These are phyloP conservation scores for Collichthys lucidus DNA, from an alignment of 2,113 vertebrate genomes.

Conservation along the genomic window DNA sequence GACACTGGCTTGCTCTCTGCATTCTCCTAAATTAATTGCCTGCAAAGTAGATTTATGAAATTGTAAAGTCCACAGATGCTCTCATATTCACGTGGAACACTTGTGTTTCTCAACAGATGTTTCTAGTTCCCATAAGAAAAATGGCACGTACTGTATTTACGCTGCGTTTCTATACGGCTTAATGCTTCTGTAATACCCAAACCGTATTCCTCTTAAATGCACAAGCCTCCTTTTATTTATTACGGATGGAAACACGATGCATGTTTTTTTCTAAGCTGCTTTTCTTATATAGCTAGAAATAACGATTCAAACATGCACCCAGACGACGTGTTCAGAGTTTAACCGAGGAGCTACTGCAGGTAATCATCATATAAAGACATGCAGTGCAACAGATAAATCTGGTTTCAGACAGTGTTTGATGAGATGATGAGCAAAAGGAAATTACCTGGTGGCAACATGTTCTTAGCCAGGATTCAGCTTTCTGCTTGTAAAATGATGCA, in stretches of 20 bases:
- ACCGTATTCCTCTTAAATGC: slow-evolving; percentile 31
- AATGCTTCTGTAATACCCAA: slow-evolving; percentile 31
- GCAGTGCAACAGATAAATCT: background rate
- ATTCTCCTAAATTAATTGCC: slow-evolving; percentile 70
- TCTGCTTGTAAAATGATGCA: background rate
- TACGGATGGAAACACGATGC: background rate
- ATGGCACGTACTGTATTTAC: slow-evolving; percentile 14
- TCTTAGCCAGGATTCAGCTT: background rate
- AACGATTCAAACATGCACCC: slow-evolving; percentile 5
- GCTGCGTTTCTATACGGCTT: slow-evolving; percentile 25
- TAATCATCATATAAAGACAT: background rate
- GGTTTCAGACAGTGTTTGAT: background rate
- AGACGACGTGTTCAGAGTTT: slow-evolving; percentile 2
- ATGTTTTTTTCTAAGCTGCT: background rate
- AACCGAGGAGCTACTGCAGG: background rate
- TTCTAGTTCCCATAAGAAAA: slow-evolving; percentile 63
- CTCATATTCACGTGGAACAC: slow-evolving; percentile 62
- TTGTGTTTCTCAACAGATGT: slow-evolving; percentile 74
- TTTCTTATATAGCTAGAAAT: background rate
- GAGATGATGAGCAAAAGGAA: no score
- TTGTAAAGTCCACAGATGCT: slow-evolving; percentile 75
- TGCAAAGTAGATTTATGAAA: slow-evolving; percentile 72
- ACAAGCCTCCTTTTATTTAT: background rate
- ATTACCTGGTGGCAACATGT: no score
- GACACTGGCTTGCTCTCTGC: slow-evolving; percentile 60